phyloP scores from a whole-genome alignment of 2,797 vertebrate genomes.

The Setipinna tenuifilis region DNA sequence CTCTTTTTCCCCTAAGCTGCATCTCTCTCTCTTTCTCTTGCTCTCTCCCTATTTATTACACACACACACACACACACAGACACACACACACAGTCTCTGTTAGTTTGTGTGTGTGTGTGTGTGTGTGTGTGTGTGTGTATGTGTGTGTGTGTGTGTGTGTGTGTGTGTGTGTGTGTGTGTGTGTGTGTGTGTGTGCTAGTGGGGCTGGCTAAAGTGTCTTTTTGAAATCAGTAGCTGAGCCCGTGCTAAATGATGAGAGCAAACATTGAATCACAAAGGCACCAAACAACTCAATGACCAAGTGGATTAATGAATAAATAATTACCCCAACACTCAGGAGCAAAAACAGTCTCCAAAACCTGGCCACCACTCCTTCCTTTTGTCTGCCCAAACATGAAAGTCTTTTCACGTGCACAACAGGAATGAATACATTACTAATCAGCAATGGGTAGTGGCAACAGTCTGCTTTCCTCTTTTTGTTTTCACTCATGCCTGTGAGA shows the following conservation, averaged over 20 bases:
- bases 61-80: too few species aligned
- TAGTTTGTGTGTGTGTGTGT: not conserved
- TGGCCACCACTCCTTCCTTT: slow-evolving; percentile 6
- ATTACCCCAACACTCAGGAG: slow-evolving; percentile 4
- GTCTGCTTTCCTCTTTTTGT: not conserved
- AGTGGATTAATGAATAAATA: slow-evolving; percentile 25
- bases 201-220: not conserved
- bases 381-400: slow-evolving; percentile 14
- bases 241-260: not conserved
- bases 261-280: slow-evolving; percentile 17
- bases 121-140: not conserved
- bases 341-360: slow-evolving; percentile 13
- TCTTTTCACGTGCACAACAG: slow-evolving; percentile 33
- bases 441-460: slow-evolving; percentile 40
- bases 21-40: not conserved
- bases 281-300: slow-evolving; percentile 17
- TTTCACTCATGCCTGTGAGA: not conserved
- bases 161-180: not conserved
- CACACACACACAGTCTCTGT: too few species aligned
- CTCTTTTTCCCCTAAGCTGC: not conserved
- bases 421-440: slow-evolving; percentile 59
- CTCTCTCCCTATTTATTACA: not conserved
- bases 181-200: not conserved
- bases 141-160: not conserved
- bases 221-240: slow-evolving; percentile 13